Evolutionary conservation across 30 jellyfish, hydroid and myxozoan genomes (phyloP).

Genomic region (Mastigias papua): DNA sequence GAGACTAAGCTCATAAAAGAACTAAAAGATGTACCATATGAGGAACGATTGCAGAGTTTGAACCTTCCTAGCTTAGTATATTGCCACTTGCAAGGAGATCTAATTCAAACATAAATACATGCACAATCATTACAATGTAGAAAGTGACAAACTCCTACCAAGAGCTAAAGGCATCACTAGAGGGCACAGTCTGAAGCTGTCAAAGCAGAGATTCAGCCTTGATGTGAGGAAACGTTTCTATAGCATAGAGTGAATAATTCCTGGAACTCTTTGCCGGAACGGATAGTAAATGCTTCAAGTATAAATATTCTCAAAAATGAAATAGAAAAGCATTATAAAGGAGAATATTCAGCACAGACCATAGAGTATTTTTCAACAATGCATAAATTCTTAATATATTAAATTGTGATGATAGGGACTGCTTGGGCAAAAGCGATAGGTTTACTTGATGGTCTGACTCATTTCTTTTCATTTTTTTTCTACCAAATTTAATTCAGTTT

Average conservation of each 20-base stretch:
- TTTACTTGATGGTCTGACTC: not conserved
- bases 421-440: not conserved
- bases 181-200: constrained; percentile 43
- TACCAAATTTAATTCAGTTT: too few species aligned
- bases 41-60: too few species aligned
- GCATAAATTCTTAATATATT: constrained; percentile 8
- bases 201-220: too few species aligned
- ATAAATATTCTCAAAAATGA: constrained; percentile 27
- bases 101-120: too few species aligned
- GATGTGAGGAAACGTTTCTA: too few species aligned
- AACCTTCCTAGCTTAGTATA: too few species aligned
- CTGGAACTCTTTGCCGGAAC: constrained; percentile 35
- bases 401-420: not conserved
- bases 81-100: too few species aligned
- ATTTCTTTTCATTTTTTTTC: not conserved
- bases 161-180: constrained; percentile 42
- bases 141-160: constrained; percentile 32
- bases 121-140: constrained; percentile 9
- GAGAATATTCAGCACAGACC: constrained; percentile 29
- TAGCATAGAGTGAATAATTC: constrained; percentile 1
- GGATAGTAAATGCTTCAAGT: constrained; percentile 34
- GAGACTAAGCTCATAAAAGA: too few species aligned
- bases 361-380: constrained; percentile 44
- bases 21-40: too few species aligned
- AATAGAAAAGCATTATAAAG: constrained; percentile 1